phyloP scores from a whole-genome alignment of 1,140 invertebrate genomes.

The Parasteatoda tepidariorum region DNA sequence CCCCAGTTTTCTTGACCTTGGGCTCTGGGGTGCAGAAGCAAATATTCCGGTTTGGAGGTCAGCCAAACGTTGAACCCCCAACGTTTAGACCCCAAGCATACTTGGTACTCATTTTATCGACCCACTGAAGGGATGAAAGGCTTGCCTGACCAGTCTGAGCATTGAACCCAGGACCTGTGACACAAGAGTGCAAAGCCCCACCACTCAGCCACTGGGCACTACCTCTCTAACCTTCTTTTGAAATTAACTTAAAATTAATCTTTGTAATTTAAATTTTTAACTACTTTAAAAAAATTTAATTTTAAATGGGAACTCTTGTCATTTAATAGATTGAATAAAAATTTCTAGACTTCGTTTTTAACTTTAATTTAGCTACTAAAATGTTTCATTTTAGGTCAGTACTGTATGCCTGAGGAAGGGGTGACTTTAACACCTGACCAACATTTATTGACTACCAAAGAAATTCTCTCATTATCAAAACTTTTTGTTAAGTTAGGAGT shows the following conservation, averaged over 20 bases:
- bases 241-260: not conserved
- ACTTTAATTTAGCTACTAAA: constrained; percentile 13
- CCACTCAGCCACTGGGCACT: no score
- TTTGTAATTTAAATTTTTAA: not conserved
- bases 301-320: constrained; percentile 19
- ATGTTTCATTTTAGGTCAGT: constrained; percentile 76
- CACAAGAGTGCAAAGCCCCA: no score
- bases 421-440: constrained; percentile 81
- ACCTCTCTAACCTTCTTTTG: not conserved
- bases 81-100: no score
- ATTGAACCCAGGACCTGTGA: no score
- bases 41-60: no score
- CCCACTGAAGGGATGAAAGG: no score
- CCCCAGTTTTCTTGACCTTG: no score
- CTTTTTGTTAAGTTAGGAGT: constrained; percentile 91
- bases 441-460: constrained; percentile 83
- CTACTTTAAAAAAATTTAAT: not conserved
- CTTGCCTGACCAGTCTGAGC: no score
- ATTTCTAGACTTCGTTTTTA: constrained; percentile 9
- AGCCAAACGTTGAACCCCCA: no score
- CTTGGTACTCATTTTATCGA: no score
- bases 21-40: no score
- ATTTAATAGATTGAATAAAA: constrained; percentile 3
- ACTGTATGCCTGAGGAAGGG: constrained; percentile 97
- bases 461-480: constrained; percentile 82